Conservation (phyloP, 2,113 vertebrate species). For the Pogona vitticeps region DNA sequence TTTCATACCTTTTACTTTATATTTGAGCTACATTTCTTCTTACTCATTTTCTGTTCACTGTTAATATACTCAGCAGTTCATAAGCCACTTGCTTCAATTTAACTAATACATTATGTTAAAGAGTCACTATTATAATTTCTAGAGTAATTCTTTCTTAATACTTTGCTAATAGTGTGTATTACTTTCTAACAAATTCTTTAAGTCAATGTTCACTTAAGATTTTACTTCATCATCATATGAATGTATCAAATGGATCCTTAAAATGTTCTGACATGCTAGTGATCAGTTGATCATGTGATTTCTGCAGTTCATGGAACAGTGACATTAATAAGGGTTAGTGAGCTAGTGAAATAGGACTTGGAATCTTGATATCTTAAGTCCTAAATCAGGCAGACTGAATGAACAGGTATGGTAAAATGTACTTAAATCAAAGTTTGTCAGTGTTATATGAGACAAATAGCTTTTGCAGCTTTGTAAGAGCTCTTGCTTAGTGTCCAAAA, state of each 20-base stretch:
- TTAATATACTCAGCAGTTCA: background rate
- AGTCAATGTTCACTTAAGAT: background rate
- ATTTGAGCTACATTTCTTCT: background rate
- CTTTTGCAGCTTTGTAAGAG: background rate
- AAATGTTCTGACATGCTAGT: background rate
- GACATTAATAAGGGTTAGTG: background rate
- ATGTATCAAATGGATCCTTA: background rate
- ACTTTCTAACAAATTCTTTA: background rate
- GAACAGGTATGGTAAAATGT: background rate
- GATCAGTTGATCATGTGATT: background rate
- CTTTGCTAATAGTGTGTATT: background rate
- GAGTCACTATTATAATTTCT: background rate
- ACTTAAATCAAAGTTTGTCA: background rate
- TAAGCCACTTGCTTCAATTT: background rate
- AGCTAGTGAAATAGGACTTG: background rate
- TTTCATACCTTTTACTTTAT: background rate
- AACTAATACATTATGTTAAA: background rate
- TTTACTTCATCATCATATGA: conserved; percentile 1
- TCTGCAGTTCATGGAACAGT: background rate
- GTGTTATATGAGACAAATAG: background rate
- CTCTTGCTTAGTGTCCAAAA: background rate
- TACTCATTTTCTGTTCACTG: background rate
- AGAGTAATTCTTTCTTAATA: background rate
- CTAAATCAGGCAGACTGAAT: background rate
- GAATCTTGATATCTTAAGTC: background rate